phyloP scores from a whole-genome alignment of 2,888 invertebrate genomes.

The Microchrysa polita region DNA sequence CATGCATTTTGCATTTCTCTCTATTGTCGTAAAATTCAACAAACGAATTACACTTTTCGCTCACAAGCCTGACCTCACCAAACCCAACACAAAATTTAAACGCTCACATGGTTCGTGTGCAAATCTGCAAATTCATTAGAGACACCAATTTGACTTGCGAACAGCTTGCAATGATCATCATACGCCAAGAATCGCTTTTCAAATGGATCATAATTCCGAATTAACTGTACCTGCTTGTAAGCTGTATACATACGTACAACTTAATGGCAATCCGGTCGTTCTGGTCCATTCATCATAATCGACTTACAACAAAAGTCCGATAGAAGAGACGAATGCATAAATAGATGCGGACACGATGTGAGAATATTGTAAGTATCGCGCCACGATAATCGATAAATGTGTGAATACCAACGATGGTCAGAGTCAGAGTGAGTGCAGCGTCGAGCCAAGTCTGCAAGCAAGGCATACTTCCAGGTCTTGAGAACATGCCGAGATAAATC shows the following conservation, averaged over 20 bases:
- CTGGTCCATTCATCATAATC: conserved; percentile 33
- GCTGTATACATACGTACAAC: not conserved
- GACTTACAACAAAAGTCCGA: conserved; percentile 10
- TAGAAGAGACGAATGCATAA: conserved; percentile 26
- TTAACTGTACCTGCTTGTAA: conserved; percentile 34
- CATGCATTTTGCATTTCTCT: conserved; percentile 26
- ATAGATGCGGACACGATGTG: conserved; percentile 5
- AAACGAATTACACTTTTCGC: conserved; percentile 36
- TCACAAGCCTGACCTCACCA: not conserved
- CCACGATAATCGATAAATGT: conserved; percentile 25
- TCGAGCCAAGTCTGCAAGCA: not conserved
- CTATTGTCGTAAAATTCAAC: conserved; percentile 18
- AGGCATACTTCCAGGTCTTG: conserved; percentile 2
- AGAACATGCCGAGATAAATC: conserved; percentile 30
- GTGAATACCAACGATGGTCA: not conserved
- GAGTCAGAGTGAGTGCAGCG: too few relatives aligned
- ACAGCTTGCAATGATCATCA: too few relatives aligned
- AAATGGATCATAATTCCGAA: conserved; percentile 35
- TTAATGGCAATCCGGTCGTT: conserved; percentile 29
- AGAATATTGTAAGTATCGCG: conserved; percentile 33
- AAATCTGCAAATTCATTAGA: conserved; percentile 40
- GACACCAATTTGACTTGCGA: conserved; percentile 9
- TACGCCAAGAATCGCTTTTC: conserved; percentile 19
- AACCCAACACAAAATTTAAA: too few relatives aligned
- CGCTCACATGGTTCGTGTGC: not conserved